Evolutionary conservation across 2,113 vertebrate species (phyloP).

Genomic region (Syngnathus floridae): DNA sequence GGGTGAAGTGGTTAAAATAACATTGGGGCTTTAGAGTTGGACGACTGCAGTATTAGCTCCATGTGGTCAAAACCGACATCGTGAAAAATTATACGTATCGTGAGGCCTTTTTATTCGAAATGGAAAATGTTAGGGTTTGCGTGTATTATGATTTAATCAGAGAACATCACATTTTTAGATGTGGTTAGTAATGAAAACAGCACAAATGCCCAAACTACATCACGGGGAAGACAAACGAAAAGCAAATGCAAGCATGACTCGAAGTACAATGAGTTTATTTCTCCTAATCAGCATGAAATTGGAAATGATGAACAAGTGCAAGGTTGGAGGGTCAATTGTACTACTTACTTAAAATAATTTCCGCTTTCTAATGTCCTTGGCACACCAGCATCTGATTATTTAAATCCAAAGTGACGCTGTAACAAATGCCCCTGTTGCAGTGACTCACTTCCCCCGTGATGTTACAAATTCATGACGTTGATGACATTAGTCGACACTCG

Average conservation of each 20-base stretch:
- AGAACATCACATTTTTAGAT: slow-evolving; percentile 5
- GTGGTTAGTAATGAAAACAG: slow-evolving; percentile 3
- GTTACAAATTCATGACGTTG: slow-evolving; percentile 28
- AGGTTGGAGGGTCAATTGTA: slow-evolving; percentile 2
- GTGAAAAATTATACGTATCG: slow-evolving; percentile 23
- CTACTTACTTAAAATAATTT: slow-evolving; percentile 7
- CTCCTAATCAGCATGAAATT: slow-evolving; percentile 7
- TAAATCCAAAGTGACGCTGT: slow-evolving; percentile 6
- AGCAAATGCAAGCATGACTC: not conserved
- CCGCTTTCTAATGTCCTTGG: slow-evolving; percentile 5
- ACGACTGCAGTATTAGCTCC: slow-evolving; percentile 15
- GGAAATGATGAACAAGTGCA: slow-evolving; percentile 15
- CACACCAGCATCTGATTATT: slow-evolving; percentile 3
- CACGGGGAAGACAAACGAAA: not conserved
- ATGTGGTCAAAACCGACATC: slow-evolving; percentile 29
- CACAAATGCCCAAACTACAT: not conserved
- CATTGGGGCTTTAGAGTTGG: slow-evolving; percentile 13
- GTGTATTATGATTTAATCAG: slow-evolving; percentile 3
- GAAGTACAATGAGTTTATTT: slow-evolving; percentile 15
- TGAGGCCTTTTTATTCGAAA: not conserved
- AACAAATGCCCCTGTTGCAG: slow-evolving; percentile 12
- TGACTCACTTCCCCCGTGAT: slow-evolving; percentile 36
- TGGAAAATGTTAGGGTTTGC: slow-evolving; percentile 4
- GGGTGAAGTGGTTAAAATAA: slow-evolving; percentile 37
- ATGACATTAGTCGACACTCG: slow-evolving; percentile 27